Conservation (phyloP, 1,140 invertebrate genomes). For the Paralvinella palmiformis region DNA sequence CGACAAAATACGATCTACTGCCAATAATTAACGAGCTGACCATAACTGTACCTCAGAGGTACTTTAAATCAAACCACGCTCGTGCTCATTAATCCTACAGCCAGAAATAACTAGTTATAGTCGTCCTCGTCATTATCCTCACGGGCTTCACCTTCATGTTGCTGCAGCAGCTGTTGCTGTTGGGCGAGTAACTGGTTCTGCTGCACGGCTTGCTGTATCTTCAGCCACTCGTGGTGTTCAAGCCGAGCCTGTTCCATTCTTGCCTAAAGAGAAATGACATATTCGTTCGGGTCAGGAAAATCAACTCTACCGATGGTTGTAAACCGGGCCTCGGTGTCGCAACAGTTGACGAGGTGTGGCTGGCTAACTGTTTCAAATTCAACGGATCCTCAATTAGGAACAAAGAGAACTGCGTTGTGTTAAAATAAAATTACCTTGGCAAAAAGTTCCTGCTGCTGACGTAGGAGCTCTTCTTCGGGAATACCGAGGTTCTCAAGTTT, state of each 20-base stretch:
- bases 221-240: constrained; percentile 82
- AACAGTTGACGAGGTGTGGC: constrained; percentile 2
- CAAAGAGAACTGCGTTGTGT: neutral
- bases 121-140: constrained; percentile 15
- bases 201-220: constrained; percentile 66
- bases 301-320: neutral
- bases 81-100: no score
- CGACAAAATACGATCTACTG: no score
- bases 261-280: constrained; percentile 59
- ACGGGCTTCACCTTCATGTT: constrained; percentile 8
- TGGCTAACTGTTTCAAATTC: neutral
- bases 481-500: constrained; percentile 93
- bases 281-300: neutral
- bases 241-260: constrained; percentile 79
- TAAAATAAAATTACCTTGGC: constrained; percentile 61
- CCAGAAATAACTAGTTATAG: no score
- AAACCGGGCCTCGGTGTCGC: neutral
- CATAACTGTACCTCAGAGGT: no score
- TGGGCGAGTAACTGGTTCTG: constrained; percentile 30
- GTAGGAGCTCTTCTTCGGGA: constrained; percentile 91
- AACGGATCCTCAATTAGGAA: neutral
- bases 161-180: constrained; percentile 47
- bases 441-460: constrained; percentile 97
- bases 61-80: no score
- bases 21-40: no score